Evolutionary conservation across 1,140 invertebrate genomes (phyloP).

Genomic region (Eueides isabella): DNA sequence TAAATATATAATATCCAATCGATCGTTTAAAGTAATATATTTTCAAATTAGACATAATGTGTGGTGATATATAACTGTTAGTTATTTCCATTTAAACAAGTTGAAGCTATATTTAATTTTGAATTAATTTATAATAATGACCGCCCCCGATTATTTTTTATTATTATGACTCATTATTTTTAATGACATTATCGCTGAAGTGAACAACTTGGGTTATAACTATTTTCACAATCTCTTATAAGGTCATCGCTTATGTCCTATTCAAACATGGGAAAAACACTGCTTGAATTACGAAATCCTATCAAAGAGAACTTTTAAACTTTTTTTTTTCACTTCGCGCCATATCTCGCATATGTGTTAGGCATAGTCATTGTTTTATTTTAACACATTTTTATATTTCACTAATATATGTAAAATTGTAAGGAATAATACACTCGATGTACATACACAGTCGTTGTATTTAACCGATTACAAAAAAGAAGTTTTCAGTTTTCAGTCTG

Average conservation of each 20-base stretch:
- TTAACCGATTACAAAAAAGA: no score
- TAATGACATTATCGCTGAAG: not conserved
- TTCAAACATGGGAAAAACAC: not conserved
- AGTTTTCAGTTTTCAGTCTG: no score
- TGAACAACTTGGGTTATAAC: not conserved
- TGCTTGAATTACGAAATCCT: not conserved
- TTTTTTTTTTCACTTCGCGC: not conserved
- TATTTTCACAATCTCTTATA: not conserved
- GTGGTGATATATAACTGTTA: no score
- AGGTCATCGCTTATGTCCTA: constrained; percentile 1
- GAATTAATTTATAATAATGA: not conserved
- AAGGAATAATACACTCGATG: no score
- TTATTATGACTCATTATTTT: constrained; percentile 2
- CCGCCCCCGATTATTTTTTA: not conserved
- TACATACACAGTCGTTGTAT: no score
- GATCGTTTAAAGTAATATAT: no score
- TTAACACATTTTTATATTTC: no score
- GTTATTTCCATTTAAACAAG: no score
- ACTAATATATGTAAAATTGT: no score
- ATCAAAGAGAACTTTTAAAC: not conserved
- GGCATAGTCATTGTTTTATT: no score
- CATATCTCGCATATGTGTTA: not conserved
- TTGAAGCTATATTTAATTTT: not conserved
- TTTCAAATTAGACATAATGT: no score
- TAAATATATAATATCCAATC: no score